These are phyloP conservation scores for Coelogynopora nodosa DNA, from an alignment of 2,888 invertebrate genomes.

Conservation along the genomic window DNA sequence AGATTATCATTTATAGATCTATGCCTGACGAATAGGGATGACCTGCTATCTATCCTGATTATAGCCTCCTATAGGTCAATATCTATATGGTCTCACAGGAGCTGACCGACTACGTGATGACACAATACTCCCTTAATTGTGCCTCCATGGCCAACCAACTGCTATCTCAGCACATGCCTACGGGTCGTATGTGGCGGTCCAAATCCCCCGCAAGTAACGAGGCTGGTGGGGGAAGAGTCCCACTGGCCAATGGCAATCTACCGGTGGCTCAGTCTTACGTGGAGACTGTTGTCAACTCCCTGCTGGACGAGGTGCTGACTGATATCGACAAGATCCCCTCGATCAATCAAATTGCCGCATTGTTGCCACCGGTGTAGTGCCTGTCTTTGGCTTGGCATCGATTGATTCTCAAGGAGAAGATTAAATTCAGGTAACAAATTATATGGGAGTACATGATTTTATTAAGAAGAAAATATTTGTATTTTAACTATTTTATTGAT, in stretches of 20 bases:
- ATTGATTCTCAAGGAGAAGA: neutral
- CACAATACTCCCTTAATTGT: neutral
- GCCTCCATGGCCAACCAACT: neutral
- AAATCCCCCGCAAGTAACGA: neutral
- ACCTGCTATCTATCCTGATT: no score
- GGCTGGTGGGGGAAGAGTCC: neutral
- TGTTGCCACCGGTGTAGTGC: neutral
- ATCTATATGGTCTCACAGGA: neutral
- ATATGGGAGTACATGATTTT: no score
- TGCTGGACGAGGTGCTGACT: neutral
- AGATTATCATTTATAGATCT: no score
- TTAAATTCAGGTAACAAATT: conserved; percentile 2
- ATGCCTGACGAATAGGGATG: no score
- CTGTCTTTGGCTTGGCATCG: conserved; percentile 11
- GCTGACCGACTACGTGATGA: neutral
- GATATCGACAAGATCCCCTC: neutral
- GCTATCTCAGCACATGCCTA: neutral
- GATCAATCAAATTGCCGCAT: conserved; percentile 14
- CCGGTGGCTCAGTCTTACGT: neutral
- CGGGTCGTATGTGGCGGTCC: neutral
- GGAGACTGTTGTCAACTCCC: neutral
- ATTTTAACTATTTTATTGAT: no score
- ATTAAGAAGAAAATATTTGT: no score
- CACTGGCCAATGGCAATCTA: neutral
- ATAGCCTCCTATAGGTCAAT: no score